Conservation (phyloP, 1,140 invertebrate species). For the Coboldia fuscipes region DNA sequence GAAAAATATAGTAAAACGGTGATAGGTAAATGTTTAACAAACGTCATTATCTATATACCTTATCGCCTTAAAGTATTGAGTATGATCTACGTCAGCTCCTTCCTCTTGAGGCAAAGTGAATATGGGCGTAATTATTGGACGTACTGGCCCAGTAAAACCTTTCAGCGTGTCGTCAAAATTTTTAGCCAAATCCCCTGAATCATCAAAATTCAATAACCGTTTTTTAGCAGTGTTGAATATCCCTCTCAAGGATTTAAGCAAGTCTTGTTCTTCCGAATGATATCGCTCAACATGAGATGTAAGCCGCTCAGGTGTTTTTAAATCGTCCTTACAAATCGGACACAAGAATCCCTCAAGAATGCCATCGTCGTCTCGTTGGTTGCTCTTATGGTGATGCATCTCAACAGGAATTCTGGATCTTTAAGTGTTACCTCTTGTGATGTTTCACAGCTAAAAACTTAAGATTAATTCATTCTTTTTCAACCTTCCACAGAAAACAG, state of each 20-base stretch:
- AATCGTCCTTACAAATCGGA: slow-evolving; percentile 77
- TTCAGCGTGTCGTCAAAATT: slow-evolving; percentile 27
- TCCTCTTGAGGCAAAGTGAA: slow-evolving; percentile 10
- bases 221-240: slow-evolving; percentile 77
- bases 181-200: slow-evolving; percentile 29
- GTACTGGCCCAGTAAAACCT: slow-evolving; percentile 4
- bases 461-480: too few relatives aligned
- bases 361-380: slow-evolving; percentile 23
- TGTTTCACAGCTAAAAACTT: too few relatives aligned
- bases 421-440: too few relatives aligned
- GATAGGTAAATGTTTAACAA: background rate
- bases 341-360: slow-evolving; percentile 84
- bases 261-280: slow-evolving; percentile 75
- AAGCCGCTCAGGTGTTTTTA: slow-evolving; percentile 58
- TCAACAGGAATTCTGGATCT: too few relatives aligned
- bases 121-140: background rate
- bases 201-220: slow-evolving; percentile 63
- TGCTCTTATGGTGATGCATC: too few relatives aligned
- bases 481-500: too few relatives aligned
- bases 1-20: background rate
- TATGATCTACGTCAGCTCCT: slow-evolving; percentile 43
- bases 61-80: slow-evolving; percentile 56
- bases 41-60: slow-evolving; percentile 21
- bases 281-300: slow-evolving; percentile 72
- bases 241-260: slow-evolving; percentile 77